phyloP scores from a whole-genome alignment of 1,140 invertebrate species.

The Diachasmimorpha longicaudata region DNA sequence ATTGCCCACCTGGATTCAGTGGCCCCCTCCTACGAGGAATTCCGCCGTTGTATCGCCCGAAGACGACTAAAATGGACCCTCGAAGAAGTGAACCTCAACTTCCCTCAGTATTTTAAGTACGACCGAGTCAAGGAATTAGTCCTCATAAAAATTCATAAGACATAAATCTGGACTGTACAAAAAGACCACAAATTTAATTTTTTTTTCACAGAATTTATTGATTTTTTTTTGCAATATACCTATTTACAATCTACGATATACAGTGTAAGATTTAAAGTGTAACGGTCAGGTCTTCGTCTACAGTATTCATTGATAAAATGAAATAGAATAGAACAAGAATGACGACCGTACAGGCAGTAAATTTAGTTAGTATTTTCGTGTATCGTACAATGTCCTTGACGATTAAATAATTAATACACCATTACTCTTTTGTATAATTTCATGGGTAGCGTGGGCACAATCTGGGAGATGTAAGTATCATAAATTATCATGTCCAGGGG shows the following conservation, averaged over 20 bases:
- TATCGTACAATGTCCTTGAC: background rate
- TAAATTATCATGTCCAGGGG: background rate
- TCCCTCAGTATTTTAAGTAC: constrained; percentile 84
- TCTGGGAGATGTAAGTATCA: background rate
- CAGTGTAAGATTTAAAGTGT: constrained; percentile 13
- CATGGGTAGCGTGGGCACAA: background rate
- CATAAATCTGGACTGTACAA: background rate
- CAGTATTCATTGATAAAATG: constrained; percentile 44
- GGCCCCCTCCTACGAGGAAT: constrained; percentile 86
- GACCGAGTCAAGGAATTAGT: constrained; percentile 78
- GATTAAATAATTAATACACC: background rate
- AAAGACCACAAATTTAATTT: constrained; percentile 6
- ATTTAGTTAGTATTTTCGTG: background rate
- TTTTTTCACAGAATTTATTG: constrained; percentile 37
- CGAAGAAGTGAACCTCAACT: constrained; percentile 72
- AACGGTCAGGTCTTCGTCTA: constrained; percentile 19
- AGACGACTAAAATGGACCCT: constrained; percentile 65
- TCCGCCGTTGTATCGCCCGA: constrained; percentile 67
- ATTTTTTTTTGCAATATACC: constrained; percentile 24
- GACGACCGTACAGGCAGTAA: background rate
- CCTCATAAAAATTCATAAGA: constrained; percentile 70
- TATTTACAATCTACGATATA: constrained; percentile 48
- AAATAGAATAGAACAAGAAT: background rate
- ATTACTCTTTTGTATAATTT: background rate
- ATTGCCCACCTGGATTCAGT: constrained; percentile 77